These are phyloP conservation scores for Malurus cyaneus DNA, from an alignment of 2,113 vertebrate genomes.

Conservation along the genomic window DNA sequence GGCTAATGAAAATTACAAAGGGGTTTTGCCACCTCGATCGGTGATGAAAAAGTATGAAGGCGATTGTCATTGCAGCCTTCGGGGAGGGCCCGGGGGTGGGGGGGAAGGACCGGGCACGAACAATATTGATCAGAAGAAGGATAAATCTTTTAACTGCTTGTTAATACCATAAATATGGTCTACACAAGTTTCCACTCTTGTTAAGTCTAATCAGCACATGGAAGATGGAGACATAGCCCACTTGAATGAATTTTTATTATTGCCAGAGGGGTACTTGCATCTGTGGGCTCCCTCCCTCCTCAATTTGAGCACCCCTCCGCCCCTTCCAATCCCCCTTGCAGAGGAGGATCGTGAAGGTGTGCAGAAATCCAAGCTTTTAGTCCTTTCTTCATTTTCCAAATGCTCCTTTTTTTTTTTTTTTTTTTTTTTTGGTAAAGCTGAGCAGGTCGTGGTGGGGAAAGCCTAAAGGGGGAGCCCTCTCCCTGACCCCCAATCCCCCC, in stretches of 20 bases:
- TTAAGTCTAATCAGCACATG: conserved; percentile 64
- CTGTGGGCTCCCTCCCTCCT: not conserved
- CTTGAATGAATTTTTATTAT: conserved; percentile 59
- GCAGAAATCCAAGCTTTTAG: conserved; percentile 3
- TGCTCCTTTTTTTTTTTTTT: not conserved
- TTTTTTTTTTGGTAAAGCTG: not conserved
- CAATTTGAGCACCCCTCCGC: not conserved
- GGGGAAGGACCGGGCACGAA: not conserved
- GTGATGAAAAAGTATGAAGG: conserved; percentile 74
- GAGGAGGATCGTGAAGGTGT: not conserved
- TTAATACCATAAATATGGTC: conserved; percentile 77
- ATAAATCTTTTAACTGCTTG: conserved; percentile 77
- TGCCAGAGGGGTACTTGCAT: conserved; percentile 48
- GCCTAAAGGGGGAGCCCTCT: not conserved
- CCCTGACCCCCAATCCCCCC: accelerated
- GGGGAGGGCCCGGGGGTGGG: conserved; percentile 42
- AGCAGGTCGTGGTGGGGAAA: not conserved
- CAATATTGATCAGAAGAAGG: conserved; percentile 77
- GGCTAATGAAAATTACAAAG: conserved; percentile 83
- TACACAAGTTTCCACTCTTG: conserved; percentile 74
- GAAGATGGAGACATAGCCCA: conserved; percentile 27
- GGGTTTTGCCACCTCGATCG: conserved; percentile 79
- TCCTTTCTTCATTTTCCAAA: not conserved
- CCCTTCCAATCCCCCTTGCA: not conserved
- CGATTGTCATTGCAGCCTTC: conserved; percentile 75